phyloP scores from a whole-genome alignment of 2,797 vertebrate species.

The Muraenolepis orangiensis region DNA sequence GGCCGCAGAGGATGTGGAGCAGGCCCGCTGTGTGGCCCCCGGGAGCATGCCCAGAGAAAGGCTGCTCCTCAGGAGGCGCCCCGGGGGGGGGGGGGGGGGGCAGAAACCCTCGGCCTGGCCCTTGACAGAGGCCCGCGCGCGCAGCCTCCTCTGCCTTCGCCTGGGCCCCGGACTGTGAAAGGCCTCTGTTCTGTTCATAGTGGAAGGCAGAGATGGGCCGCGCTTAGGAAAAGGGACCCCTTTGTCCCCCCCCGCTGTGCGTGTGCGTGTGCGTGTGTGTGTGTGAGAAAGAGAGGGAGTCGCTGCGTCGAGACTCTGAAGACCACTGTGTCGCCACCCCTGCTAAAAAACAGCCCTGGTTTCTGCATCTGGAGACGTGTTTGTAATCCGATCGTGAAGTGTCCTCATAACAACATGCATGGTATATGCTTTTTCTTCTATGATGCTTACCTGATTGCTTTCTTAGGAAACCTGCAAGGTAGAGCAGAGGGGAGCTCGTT shows the following conservation, averaged over 20 bases:
- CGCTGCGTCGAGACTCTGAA: slow-evolving; percentile 60
- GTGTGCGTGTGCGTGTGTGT: slow-evolving; percentile 26
- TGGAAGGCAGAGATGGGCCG: slow-evolving; percentile 71
- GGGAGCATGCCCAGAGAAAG: slow-evolving; percentile 57
- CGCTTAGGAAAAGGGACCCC: slow-evolving; percentile 69
- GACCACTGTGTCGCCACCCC: slow-evolving; percentile 53
- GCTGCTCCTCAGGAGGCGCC: slow-evolving; percentile 57
- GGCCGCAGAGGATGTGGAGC: slow-evolving; percentile 52
- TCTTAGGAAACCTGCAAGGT: slow-evolving; percentile 92
- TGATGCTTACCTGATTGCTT: slow-evolving; percentile 88
- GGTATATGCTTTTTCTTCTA: slow-evolving; percentile 2
- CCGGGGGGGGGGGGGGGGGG: slow-evolving; percentile 40
- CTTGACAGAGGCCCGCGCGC: slow-evolving; percentile 54
- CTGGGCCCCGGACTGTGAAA: slow-evolving; percentile 68
- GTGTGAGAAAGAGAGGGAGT: slow-evolving; percentile 26
- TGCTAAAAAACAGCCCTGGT: slow-evolving; percentile 45
- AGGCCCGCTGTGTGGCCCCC: slow-evolving; percentile 46
- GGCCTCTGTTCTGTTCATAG: slow-evolving; percentile 73
- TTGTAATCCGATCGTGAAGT: slow-evolving; percentile 19
- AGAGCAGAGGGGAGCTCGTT: slow-evolving; percentile 33
- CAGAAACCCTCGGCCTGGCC: slow-evolving; percentile 50
- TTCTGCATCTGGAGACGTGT: slow-evolving; percentile 36
- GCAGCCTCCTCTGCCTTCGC: slow-evolving; percentile 63
- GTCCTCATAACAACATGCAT: slow-evolving; percentile 14
- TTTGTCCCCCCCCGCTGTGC: slow-evolving; percentile 59